A percentile compares a stretch with the other conserved stretches of the same genome.
Conservation (phyloP, 2,797 vertebrate species). For the Morelia viridis region DNA sequence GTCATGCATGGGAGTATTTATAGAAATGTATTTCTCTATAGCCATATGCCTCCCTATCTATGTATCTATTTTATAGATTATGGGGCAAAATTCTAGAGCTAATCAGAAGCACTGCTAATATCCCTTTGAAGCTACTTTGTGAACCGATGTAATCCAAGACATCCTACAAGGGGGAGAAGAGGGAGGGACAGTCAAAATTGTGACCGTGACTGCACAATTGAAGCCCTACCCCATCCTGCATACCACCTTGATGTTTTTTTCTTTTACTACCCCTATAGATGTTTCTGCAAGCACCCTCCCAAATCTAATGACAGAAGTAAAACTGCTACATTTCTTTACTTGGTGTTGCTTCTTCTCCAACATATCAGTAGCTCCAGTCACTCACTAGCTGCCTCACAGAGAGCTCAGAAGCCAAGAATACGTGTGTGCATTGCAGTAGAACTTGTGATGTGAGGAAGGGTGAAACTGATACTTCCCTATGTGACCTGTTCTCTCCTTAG, state of each 20-base stretch:
- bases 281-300: background rate
- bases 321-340: background rate
- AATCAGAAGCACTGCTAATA: background rate
- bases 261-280: background rate
- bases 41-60: background rate
- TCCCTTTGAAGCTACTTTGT: background rate
- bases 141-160: background rate
- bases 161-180: background rate
- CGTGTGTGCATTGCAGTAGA: background rate
- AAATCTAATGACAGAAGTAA: background rate
- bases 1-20: background rate
- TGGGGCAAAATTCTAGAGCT: background rate
- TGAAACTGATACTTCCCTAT: background rate
- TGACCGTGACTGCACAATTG: background rate
- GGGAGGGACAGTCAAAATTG: background rate
- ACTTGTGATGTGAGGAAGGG: background rate
- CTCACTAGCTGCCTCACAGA: background rate
- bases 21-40: background rate
- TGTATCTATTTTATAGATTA: background rate
- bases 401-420: background rate
- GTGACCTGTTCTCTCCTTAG: background rate
- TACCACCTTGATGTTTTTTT: background rate
- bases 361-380: too few relatives aligned
- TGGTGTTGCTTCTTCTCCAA: background rate
- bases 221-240: background rate